Evolutionary conservation across 2,888 invertebrate genomes (phyloP).

Genomic region (Sepioteuthis lessoniana): DNA sequence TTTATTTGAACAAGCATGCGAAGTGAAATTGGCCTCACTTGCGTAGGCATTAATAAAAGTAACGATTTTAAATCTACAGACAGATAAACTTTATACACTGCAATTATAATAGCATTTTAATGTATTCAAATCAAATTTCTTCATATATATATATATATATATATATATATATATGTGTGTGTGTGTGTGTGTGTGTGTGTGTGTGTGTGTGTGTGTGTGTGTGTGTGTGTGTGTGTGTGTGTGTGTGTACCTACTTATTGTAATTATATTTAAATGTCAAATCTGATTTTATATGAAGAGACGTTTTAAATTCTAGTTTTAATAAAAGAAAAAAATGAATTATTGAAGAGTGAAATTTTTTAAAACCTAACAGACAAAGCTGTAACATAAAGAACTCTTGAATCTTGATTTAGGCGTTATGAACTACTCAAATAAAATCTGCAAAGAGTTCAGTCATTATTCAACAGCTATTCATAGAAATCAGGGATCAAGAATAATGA

Average conservation of each 20-base stretch:
- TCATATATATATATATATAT: not conserved
- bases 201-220: too few species aligned
- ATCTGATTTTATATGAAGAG: not conserved
- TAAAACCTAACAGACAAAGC: not conserved
- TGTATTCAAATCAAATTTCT: not conserved
- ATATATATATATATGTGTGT: too few species aligned
- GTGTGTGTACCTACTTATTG: not conserved
- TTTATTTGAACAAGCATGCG: too few species aligned
- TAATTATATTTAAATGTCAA: not conserved
- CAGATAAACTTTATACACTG: not conserved
- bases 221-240: too few species aligned
- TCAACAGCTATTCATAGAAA: not conserved
- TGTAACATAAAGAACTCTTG: not conserved
- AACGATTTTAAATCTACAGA: too few species aligned
- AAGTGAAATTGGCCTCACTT: too few species aligned
- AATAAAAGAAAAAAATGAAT: not conserved
- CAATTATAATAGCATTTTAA: not conserved
- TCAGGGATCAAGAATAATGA: not conserved
- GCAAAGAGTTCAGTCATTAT: not conserved
- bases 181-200: too few species aligned
- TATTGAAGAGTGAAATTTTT: not conserved
- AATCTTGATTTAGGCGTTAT: not conserved
- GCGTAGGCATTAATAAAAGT: too few species aligned
- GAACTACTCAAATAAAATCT: conserved; percentile 6
- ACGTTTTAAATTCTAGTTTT: not conserved